Conservation (phyloP, 2,113 vertebrate genomes). For the Barnardius zonarius region DNA sequence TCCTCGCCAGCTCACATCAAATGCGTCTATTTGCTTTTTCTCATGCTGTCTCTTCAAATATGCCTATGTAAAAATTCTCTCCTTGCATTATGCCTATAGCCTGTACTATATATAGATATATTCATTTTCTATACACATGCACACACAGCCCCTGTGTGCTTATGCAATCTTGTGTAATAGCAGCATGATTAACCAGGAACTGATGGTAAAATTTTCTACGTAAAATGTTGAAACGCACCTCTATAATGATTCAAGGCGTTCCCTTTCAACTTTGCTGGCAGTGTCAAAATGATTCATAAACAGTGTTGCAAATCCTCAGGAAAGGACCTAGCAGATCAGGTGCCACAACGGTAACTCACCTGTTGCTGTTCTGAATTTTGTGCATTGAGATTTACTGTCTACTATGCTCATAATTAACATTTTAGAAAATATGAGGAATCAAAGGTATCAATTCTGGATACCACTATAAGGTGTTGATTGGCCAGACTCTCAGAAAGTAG, state of each 20-base stretch:
- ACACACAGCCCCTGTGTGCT: neutral
- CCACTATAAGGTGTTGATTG: neutral
- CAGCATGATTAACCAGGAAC: neutral
- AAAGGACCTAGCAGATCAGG: neutral
- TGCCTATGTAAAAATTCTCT: constrained; percentile 6
- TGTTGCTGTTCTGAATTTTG: neutral
- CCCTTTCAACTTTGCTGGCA: neutral
- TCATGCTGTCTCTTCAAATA: constrained; percentile 25
- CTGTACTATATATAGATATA: neutral
- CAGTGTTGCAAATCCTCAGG: neutral
- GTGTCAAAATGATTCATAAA: neutral
- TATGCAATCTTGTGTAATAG: neutral
- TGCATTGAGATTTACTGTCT: neutral
- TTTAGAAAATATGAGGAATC: neutral
- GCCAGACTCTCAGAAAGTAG: neutral
- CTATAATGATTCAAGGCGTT: neutral
- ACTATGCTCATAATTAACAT: neutral
- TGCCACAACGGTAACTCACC: neutral
- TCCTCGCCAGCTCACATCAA: constrained; percentile 19
- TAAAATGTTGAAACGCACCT: neutral
- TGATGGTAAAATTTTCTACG: neutral
- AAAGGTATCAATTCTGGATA: neutral
- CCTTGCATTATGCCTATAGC: neutral
- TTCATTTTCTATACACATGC: neutral
- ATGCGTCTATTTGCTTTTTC: neutral